These are phyloP conservation scores for Cryptocephalus primarius DNA, from an alignment of 2,888 invertebrate genomes.

Conservation along the genomic window DNA sequence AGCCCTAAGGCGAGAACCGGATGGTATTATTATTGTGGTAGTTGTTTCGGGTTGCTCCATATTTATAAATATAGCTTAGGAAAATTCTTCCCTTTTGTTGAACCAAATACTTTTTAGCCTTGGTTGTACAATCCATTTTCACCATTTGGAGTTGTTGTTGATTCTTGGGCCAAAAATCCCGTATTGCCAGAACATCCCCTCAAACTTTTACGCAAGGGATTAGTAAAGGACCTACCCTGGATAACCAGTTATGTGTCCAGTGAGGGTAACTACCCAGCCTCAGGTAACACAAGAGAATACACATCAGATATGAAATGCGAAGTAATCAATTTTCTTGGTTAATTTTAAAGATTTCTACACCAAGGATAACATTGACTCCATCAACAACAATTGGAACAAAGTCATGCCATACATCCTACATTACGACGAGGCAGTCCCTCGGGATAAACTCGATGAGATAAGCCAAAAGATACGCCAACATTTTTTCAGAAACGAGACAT, in stretches of 20 bases:
- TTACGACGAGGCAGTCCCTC: constrained; percentile 29
- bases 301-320: too few species aligned
- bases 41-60: too few species aligned
- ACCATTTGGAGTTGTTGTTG: constrained; percentile 57
- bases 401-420: constrained; percentile 32
- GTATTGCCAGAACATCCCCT: constrained; percentile 56
- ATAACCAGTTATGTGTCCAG: constrained; percentile 39
- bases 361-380: constrained; percentile 20
- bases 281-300: neutral
- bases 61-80: too few species aligned
- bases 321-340: too few species aligned
- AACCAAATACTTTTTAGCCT: constrained; percentile 37
- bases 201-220: constrained; percentile 46
- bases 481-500: constrained; percentile 27
- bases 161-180: constrained; percentile 39
- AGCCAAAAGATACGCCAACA: constrained; percentile 26
- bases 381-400: constrained; percentile 30
- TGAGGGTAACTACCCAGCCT: constrained; percentile 1
- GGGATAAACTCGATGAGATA: constrained; percentile 17
- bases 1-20: too few species aligned
- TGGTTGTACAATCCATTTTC: constrained; percentile 58
- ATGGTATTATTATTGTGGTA: too few species aligned
- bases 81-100: too few species aligned
- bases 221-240: constrained; percentile 54
- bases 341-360: constrained; percentile 25